Percentiles rank a stretch among this genome's conserved stretches.
Evolutionary conservation across 2,797 vertebrate species (phyloP).

Genomic region (Propithecus deckenii): DNA sequence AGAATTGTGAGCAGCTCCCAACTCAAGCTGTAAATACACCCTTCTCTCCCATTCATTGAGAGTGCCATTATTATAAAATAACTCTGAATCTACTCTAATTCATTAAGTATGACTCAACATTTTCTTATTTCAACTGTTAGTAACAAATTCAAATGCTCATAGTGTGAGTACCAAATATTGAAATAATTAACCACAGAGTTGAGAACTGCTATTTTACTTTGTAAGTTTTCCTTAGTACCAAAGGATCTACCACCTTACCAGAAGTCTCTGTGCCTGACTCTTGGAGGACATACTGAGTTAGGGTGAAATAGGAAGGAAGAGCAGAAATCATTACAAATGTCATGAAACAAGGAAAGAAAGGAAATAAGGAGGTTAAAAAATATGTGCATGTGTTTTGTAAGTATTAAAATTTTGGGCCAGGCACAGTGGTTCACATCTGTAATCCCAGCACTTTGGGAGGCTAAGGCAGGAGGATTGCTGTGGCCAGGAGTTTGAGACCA

Average conservation of each 20-base stretch:
- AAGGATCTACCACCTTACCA: background rate
- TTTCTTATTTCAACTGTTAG: background rate
- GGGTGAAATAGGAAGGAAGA: background rate
- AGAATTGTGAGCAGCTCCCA: background rate
- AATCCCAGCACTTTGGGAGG: background rate
- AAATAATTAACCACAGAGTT: background rate
- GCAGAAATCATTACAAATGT: background rate
- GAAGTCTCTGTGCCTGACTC: background rate
- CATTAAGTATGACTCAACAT: constrained; percentile 1
- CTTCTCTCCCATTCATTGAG: background rate
- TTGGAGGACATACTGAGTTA: background rate
- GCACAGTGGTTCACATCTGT: background rate
- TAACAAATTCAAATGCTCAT: constrained; percentile 15
- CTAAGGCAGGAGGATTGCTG: background rate
- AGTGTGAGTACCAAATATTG: background rate
- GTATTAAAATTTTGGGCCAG: background rate
- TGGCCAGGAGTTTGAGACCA: background rate
- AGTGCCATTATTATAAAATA: background rate
- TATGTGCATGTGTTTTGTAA: background rate
- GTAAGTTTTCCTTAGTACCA: background rate
- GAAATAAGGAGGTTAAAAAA: background rate
- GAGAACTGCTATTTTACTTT: background rate
- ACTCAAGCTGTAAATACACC: background rate
- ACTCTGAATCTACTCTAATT: background rate
- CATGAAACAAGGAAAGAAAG: background rate